Evolutionary conservation across 2,888 invertebrate species (phyloP), one percentile per base, ranked within the genome.

Genomic region (Amblyjoppa proteus): DNA sequence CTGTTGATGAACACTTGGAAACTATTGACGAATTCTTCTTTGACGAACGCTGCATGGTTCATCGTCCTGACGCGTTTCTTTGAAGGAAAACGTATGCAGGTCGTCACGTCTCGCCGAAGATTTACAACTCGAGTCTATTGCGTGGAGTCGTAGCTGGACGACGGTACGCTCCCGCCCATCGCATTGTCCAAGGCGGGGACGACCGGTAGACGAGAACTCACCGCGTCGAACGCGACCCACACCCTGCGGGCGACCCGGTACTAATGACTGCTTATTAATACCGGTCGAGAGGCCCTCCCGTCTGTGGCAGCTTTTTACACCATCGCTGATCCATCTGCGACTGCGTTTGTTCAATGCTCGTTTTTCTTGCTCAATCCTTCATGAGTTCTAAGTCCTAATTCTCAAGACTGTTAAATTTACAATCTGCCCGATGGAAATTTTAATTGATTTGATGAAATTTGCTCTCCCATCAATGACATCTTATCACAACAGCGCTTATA

Each of bases 221-320:
- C 45, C 79, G 64, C 28, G 34, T 61, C 56, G 31, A 61, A 25
- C 16, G 45, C 78, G 45, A 69, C 20, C 69, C 69, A 70, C 58
- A 78, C 13, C 41, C 31, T 34, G 41, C 61, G 64, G 49, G 28
- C 73, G 20, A 49, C 11, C 4, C 49, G 3, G 28, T 9, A 69
- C 87, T 90, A 90, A 90, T 89, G 90, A 88, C 87, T 84, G 88
- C 87, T 91, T 90, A 91, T 91, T 90, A 90, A 89, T 90, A 90
- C 85, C 85, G 87, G 88, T 87, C 89, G 88, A 38, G 38, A 53
- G 66, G 34, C 6, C 51, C 88, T 85, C 89, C 90, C 87, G 86
- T 86, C 88, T 51, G 41, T 82, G 68, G 87, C 90, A 88, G 88
- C 88, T 88, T 88, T 80, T 38, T 13, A 13, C 53, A 68, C 38